phyloP scores from a whole-genome alignment of 2,797 vertebrate species.

The Synaphobranchus kaupii region DNA sequence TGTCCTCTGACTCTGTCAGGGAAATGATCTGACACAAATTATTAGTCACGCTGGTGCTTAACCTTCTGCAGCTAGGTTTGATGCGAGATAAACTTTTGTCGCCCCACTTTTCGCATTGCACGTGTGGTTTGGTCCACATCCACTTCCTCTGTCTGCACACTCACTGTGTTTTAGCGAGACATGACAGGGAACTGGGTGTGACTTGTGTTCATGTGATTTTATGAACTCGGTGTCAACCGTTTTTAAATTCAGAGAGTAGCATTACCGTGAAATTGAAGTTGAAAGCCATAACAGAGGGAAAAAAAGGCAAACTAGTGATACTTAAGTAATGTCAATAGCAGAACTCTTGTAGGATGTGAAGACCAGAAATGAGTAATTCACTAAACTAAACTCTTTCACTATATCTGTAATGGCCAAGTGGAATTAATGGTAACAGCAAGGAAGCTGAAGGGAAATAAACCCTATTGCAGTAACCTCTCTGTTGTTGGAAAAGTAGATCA shows the following conservation, averaged over 20 bases:
- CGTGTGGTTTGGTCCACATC: not conserved
- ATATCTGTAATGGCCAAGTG: not conserved
- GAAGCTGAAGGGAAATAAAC: not conserved
- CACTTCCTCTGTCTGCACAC: not conserved
- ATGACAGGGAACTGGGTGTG: not conserved
- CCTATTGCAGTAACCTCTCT: slow-evolving; percentile 19
- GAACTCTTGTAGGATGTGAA: not conserved
- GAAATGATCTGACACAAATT: slow-evolving; percentile 65
- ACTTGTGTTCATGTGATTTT: not conserved
- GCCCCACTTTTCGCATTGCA: slow-evolving; percentile 16
- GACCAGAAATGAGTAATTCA: not conserved
- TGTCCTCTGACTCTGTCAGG: slow-evolving; percentile 49
- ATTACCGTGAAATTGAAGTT: not conserved
- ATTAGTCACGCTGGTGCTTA: slow-evolving; percentile 65
- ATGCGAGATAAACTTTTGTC: slow-evolving; percentile 32
- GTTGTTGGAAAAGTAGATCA: slow-evolving; percentile 32
- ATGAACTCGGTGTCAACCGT: not conserved
- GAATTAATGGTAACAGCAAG: slow-evolving; percentile 18
- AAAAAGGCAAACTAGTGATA: not conserved
- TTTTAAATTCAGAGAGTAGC: not conserved
- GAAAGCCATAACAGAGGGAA: not conserved
- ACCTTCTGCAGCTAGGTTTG: slow-evolving; percentile 12
- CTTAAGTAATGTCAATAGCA: not conserved
- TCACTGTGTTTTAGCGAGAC: not conserved
- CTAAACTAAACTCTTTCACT: not conserved